Percentiles rank a stretch among this genome's conserved stretches.
Evolutionary conservation across 2,888 invertebrate genomes (phyloP).

Genomic region (Acanthosoma haemorrhoidale): DNA sequence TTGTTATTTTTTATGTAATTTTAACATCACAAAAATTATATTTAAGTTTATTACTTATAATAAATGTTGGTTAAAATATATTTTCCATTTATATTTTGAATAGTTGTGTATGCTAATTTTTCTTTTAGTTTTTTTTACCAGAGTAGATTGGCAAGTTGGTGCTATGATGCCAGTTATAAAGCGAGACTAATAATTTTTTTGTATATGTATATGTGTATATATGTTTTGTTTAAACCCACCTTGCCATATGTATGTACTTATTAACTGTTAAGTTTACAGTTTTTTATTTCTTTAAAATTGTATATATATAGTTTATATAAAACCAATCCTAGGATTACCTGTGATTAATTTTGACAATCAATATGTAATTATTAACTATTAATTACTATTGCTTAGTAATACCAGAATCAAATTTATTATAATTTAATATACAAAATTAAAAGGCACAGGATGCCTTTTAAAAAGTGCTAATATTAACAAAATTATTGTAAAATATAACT

Average conservation of each 20-base stretch:
- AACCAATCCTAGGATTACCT: slow-evolving; percentile 14
- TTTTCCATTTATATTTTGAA: not conserved
- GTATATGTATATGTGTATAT: too few species aligned
- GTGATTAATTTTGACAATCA: slow-evolving; percentile 18
- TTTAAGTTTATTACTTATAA: not conserved
- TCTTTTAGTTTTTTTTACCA: not conserved
- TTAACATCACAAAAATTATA: slow-evolving; percentile 2
- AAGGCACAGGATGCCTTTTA: not conserved
- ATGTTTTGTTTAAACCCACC: not conserved
- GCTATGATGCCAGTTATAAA: not conserved
- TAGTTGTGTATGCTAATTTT: not conserved
- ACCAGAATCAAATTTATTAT: slow-evolving; percentile 7
- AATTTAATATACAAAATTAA: not conserved
- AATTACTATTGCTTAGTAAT: not conserved
- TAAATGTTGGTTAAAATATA: not conserved
- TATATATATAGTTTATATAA: not conserved
- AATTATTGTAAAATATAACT: too few species aligned
- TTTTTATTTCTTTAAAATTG: not conserved
- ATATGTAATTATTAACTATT: slow-evolving; percentile 1
- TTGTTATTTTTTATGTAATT: not conserved
- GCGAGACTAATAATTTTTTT: not conserved
- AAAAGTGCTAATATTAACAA: not conserved
- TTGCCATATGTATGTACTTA: slow-evolving; percentile 11
- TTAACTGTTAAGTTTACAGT: not conserved
- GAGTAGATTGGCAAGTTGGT: not conserved